Evolutionary conservation across 2,797 vertebrate species (phyloP).

Genomic region (Loris lydekkerianus): DNA sequence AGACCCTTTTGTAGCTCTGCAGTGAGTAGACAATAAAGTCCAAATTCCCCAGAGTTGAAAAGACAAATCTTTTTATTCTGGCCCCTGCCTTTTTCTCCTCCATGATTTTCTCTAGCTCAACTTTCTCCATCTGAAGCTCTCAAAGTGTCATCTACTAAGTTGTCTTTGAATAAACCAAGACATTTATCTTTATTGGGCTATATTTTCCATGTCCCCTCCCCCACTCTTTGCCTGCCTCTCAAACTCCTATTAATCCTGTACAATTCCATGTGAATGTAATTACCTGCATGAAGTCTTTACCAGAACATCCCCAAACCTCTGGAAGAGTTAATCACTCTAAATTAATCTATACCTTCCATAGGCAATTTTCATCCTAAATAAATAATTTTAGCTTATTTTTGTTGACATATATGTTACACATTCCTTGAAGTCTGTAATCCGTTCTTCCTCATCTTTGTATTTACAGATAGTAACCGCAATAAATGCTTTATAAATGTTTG

Average conservation of each 20-base stretch:
- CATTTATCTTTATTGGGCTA: neutral
- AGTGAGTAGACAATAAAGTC: neutral
- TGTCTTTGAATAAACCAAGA: neutral
- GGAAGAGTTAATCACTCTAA: neutral
- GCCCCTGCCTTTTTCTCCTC: neutral
- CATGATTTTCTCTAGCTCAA: neutral
- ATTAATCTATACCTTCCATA: neutral
- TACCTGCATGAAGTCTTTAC: neutral
- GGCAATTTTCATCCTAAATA: neutral
- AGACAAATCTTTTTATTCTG: neutral
- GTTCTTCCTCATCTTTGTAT: neutral
- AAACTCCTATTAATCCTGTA: neutral
- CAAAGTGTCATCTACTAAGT: neutral
- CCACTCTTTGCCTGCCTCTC: neutral
- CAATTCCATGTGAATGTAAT: neutral
- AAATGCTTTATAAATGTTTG: neutral
- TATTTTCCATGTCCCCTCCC: neutral
- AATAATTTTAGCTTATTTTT: neutral
- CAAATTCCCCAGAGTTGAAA: neutral
- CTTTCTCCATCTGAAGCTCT: neutral
- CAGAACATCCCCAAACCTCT: neutral
- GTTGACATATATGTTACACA: neutral
- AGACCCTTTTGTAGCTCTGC: neutral
- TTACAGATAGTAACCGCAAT: neutral
- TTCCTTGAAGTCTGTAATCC: neutral